Evolutionary conservation across 2,113 vertebrate genomes (phyloP), one percentile per base, ranked within the genome.

Genomic region (Melanerpes aurifrons): DNA sequence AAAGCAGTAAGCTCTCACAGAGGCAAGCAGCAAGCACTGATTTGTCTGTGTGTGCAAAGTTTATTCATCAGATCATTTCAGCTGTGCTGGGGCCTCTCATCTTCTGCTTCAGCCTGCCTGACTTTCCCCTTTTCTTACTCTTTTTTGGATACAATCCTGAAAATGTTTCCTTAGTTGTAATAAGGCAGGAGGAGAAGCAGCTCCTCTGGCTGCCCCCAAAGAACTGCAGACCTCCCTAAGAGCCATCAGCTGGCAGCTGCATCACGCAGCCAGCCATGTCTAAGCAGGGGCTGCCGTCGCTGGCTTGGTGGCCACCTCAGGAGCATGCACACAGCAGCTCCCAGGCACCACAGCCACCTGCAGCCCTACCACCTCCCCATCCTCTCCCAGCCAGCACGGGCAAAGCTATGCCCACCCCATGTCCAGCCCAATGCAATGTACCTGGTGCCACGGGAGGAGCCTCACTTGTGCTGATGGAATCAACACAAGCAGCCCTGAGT

Each of bases 251-350:
- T 35, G 7, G 4, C 37, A 25, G 32, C 19, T 74, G 18, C 4
- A 1, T 40, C 7, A 1, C 6, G 22, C 0, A 0, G 14, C 6
- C 43, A 71, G 59, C 19, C 26, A 40, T 0, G 0, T 19, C 15
- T 43, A 28, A 75, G 29, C 1, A 2, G 54, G 14, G 43, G 15
- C 67, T 62, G 13, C 58, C 3, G 0, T 48, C 71, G 54, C 20
- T 20, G 17, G 69, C 56, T 40, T 66, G 0, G 0, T 2, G 13
- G 28, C 16, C n/a, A 11, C n/a, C 1, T 3, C 64, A 54, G 68
- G 21, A 35, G 8, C 18, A 47, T 0, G 3, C 15, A 21, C 13
- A 25, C 11, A 59, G 37, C 72, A 72, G 37, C 14, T 88, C 31
- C 2, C 0, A 2, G 45, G 17, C 57, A 37, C 28, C 20, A 21